These are phyloP conservation scores for Vireo altiloquus DNA, from an alignment of 2,113 vertebrate species.

Conservation along the genomic window DNA sequence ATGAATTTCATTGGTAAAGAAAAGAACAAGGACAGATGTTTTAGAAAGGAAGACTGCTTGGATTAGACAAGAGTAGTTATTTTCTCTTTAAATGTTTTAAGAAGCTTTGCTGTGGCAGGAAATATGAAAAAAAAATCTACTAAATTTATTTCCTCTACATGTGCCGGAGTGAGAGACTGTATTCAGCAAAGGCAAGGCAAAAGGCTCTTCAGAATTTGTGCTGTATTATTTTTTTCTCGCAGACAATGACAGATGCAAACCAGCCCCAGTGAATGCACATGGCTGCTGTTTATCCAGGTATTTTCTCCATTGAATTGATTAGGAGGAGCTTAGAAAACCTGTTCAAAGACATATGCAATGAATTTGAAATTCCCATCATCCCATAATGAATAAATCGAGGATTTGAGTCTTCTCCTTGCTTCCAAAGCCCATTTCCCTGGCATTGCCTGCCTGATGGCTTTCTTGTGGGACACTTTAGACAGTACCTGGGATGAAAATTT, in stretches of 20 bases:
- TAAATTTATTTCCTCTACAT: neutral
- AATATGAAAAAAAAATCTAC: neutral
- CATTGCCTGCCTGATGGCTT: neutral
- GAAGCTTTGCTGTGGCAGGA: neutral
- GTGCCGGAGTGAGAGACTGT: neutral
- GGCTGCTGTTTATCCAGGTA: neutral
- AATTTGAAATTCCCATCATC: neutral
- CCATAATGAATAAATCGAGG: neutral
- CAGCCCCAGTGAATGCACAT: neutral
- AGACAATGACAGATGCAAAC: neutral
- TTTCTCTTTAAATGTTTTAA: neutral
- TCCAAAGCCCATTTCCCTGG: neutral
- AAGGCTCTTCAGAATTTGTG: neutral
- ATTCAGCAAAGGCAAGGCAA: neutral
- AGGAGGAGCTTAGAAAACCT: neutral
- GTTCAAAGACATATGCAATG: neutral
- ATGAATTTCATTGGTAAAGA: neutral
- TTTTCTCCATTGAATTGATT: neutral
- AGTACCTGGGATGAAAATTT: neutral
- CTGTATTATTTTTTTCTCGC: neutral
- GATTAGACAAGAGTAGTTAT: neutral
- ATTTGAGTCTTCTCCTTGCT: neutral
- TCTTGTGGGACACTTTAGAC: rapidly evolving
- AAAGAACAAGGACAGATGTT: neutral
- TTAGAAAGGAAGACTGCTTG: neutral